Conservation (phyloP, 2,888 invertebrate species). For the Uloborus plumipes region DNA sequence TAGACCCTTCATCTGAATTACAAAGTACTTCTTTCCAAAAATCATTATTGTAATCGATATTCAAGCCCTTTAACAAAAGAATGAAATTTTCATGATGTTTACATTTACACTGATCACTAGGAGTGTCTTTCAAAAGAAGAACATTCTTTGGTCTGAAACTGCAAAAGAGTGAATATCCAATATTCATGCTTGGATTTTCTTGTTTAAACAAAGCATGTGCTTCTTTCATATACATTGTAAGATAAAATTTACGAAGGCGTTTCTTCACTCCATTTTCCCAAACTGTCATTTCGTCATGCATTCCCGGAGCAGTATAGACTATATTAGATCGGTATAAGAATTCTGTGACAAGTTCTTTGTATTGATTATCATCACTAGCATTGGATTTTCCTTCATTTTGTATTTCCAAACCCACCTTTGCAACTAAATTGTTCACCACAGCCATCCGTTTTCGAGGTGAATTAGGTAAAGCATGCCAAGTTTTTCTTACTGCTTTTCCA, state of each 20-base stretch:
- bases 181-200: not conserved
- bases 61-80: not conserved
- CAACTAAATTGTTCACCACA: not conserved
- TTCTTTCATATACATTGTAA: slow-evolving; percentile 4
- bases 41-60: not conserved
- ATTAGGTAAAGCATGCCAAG: not conserved
- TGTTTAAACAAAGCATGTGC: not conserved
- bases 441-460: not conserved
- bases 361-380: slow-evolving; percentile 2
- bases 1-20: not conserved
- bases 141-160: not conserved
- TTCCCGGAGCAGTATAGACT: slow-evolving; percentile 1
- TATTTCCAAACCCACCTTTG: not conserved
- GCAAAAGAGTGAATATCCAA: not conserved
- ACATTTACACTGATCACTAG: not conserved
- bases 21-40: not conserved
- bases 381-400: not conserved
- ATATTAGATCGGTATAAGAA: not conserved
- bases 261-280: not conserved
- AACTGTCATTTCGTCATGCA: not conserved
- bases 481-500: not conserved
- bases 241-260: not conserved
- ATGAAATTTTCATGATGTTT: not conserved
- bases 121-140: not conserved
- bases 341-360: not conserved